Base-by-base conservation (phyloP, 2,113 vertebrate genomes). In the Platysternon megacephalum region DNA sequence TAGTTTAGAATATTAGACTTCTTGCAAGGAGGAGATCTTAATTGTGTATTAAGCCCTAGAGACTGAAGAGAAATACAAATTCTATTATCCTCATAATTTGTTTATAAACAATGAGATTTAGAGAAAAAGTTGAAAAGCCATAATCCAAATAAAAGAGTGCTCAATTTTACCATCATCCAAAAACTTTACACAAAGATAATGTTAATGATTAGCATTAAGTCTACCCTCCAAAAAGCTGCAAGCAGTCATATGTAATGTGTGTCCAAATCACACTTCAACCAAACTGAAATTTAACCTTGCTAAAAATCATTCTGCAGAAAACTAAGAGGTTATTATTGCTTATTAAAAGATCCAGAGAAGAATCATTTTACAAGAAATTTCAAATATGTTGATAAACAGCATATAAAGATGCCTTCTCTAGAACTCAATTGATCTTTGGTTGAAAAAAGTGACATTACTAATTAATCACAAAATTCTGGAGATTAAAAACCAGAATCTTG, bases 111-210 rank as follows among this genome's bases (percentile, higher is more conserved):
- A 53, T 65, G 80, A 79, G 44, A 88, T 76, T 49, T n/a, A 56
- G 55, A 26, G 22, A 56, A 32, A 16, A 65, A 52, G 51, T 65
- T 65, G 28, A 29, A 29, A 65, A 65, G 32, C 61, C 29, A 65
- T 35, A 65, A 65, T n/a, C 32, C 13, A 65, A 65, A 35, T n/a
- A 65, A n/a, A 65, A n/a, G 0, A 82, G 10, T 55, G 5, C n/a
- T 32, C 11, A 12, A 28, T 88, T 85, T 61, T 42, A 88, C 5
- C 82, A 42, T 5, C 32, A 49, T 3, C 19, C 86, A 85, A 12
- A 84, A 82, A 44, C 16, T 92, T 56, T 56, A 72, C 10, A 8
- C 46, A 84, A 68, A 91, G 2, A 79, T 82, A 49, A 86, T 89
- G 85, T 5, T 3, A 49, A 26, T 85, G 53, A 7, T 28, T 22